Base-by-base conservation (phyloP, 2,113 vertebrate species). In the Chitala chitala region DNA sequence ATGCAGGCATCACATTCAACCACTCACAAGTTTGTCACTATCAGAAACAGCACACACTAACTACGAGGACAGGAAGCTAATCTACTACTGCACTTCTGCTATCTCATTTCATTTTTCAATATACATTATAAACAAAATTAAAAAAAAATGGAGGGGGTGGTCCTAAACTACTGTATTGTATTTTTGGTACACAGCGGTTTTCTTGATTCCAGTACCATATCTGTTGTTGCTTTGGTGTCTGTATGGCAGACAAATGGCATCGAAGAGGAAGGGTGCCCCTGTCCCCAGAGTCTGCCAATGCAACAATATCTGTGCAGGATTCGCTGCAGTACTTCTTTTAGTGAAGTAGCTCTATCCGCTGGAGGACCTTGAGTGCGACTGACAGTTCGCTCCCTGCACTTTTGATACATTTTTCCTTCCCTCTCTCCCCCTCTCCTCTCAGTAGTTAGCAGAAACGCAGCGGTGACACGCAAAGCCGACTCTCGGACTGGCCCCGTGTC, bases 401-500 rank as follows among this genome's bases (percentile, higher is more conserved):
- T 54, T 54, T 42, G 20, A 38, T 59, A 7, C 12, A 44, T 44
- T 38, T 44, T 1, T 42, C 33, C 24, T n/a, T 64, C 17, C 38
- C 46, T n/a, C 8, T 55, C 6, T 44, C 20, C 24, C 10, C 1
- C 2, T 71, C n/a, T 40, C 22, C 51, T 22, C 31, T 55, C 68
- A n/a, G n/a, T 22, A 26, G 31, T 33, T 29, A 33, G 26, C 33
- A 13, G 31, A n/a, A 71, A 71, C n/a, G n/a, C 40, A 38, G 55
- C 20, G 33, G 36, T 29, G 40, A 68, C 63, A 53, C 40, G n/a
- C 26, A 33, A 31, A 70, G 54, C 76, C 65, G 12, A 58, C 40
- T 38, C 73, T 36, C 59, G 13, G 20, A 68, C 66, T 75, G 59
- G 26, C 71, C 31, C 54, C 42, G 71, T 78, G 76, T 58, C 66